These are phyloP conservation scores for Lindbergichthys nudifrons DNA, from an alignment of 2,797 vertebrate species.

Conservation along the genomic window DNA sequence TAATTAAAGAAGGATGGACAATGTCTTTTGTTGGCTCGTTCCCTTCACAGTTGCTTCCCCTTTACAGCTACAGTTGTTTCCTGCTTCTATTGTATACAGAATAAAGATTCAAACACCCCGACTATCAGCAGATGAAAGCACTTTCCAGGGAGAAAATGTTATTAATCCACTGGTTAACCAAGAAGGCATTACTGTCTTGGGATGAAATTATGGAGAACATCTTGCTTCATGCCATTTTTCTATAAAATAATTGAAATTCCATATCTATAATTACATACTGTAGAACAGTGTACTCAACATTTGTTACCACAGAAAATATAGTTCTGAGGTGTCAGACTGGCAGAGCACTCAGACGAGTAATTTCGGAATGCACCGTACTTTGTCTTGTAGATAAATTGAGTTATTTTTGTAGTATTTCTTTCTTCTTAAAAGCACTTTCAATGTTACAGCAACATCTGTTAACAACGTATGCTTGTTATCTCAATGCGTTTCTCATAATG, in stretches of 20 bases:
- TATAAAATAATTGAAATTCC: slow-evolving; percentile 67
- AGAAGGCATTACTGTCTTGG: slow-evolving; percentile 47
- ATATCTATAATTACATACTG: slow-evolving; percentile 64
- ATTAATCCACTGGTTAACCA: slow-evolving; percentile 58
- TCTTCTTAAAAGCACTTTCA: neutral
- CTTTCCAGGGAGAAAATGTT: slow-evolving; percentile 45
- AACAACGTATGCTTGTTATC: neutral
- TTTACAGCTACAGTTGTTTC: slow-evolving; percentile 7
- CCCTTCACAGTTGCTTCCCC: slow-evolving; percentile 21
- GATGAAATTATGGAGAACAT: slow-evolving; percentile 48
- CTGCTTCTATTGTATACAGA: slow-evolving; percentile 13
- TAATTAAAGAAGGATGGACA: slow-evolving; percentile 11
- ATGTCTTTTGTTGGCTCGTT: slow-evolving; percentile 9
- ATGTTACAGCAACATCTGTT: slow-evolving; percentile 8
- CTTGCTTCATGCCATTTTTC: slow-evolving; percentile 44
- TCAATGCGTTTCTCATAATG: neutral
- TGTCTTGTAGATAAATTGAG: neutral
- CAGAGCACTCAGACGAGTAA: neutral
- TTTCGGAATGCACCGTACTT: neutral
- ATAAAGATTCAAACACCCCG: slow-evolving; percentile 10
- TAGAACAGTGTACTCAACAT: slow-evolving; percentile 39
- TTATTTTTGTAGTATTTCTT: neutral
- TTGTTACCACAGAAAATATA: slow-evolving; percentile 24
- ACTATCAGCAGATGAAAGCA: slow-evolving; percentile 36
- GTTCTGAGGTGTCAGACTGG: slow-evolving; percentile 7